phyloP scores from a whole-genome alignment of 2,113 vertebrate species.

The Hyaena hyaena region DNA sequence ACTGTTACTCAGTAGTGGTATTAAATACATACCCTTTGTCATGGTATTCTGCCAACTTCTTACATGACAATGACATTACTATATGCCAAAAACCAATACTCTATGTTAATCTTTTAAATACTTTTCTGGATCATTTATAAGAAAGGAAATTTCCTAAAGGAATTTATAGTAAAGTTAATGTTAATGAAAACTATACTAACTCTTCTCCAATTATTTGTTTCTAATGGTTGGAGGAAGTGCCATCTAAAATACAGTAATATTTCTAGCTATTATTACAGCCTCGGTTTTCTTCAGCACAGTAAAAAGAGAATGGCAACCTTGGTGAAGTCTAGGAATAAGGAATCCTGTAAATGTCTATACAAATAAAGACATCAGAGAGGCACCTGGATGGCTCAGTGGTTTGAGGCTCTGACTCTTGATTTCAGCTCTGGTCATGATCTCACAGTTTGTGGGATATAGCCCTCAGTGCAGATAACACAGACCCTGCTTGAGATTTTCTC shows the following conservation, averaged over 20 bases:
- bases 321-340: background rate
- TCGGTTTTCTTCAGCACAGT: background rate
- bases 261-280: conserved; percentile 14
- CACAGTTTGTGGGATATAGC: too few relatives aligned
- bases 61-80: conserved; percentile 20
- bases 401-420: too few relatives aligned
- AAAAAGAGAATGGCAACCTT: background rate
- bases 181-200: conserved; percentile 8
- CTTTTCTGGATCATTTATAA: conserved; percentile 32
- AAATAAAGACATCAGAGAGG: background rate
- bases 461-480: too few relatives aligned
- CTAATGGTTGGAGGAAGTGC: background rate
- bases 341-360: background rate
- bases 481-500: too few relatives aligned
- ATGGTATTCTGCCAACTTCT: background rate
- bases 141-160: conserved; percentile 23
- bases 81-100: conserved; percentile 5
- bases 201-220: background rate
- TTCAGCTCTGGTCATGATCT: too few relatives aligned
- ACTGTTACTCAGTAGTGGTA: background rate
- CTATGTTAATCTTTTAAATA: conserved; percentile 38
- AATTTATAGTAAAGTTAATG: background rate
- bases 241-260: background rate
- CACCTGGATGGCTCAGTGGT: too few relatives aligned
- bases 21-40: background rate